Evolutionary conservation across 2,113 vertebrate genomes (phyloP).

Genomic region (Epinephelus lanceolatus): DNA sequence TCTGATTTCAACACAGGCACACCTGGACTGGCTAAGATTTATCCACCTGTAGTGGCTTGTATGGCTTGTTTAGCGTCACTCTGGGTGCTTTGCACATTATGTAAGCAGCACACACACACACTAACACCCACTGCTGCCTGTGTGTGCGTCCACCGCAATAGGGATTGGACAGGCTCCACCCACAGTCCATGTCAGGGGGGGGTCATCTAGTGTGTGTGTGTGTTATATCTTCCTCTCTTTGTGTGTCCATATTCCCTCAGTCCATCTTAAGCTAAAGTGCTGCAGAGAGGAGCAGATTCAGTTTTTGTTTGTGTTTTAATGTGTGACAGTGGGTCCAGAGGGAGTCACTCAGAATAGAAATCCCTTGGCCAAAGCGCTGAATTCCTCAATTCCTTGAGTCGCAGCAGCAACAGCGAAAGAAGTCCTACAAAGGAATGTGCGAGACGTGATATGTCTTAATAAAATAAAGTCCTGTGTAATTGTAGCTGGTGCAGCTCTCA

Average conservation of each 20-base stretch:
- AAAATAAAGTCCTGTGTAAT: slow-evolving; percentile 28
- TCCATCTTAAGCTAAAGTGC: slow-evolving; percentile 90
- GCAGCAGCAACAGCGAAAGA: slow-evolving; percentile 23
- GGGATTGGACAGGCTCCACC: slow-evolving; percentile 17
- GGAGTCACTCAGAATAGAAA: slow-evolving; percentile 12
- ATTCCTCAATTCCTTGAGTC: slow-evolving; percentile 30
- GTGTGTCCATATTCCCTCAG: slow-evolving; percentile 60
- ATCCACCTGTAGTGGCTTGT: slow-evolving; percentile 79
- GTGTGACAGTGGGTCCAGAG: background rate
- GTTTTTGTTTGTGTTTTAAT: slow-evolving; percentile 15
- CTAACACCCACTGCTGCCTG: slow-evolving; percentile 16
- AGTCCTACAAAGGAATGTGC: slow-evolving; percentile 28
- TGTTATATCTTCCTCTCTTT: slow-evolving; percentile 53
- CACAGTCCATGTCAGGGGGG: slow-evolving; percentile 12
- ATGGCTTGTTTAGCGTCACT: slow-evolving; percentile 78
- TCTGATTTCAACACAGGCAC: slow-evolving; percentile 75
- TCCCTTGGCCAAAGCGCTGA: slow-evolving; percentile 20
- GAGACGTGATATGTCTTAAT: slow-evolving; percentile 26
- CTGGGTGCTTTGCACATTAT: slow-evolving; percentile 48
- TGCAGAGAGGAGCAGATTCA: slow-evolving; percentile 79
- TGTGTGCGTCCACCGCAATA: slow-evolving; percentile 7
- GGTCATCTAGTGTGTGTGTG: slow-evolving; percentile 22
- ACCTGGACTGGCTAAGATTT: slow-evolving; percentile 77
- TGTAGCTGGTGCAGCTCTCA: slow-evolving; percentile 38
- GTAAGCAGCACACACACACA: slow-evolving; percentile 37